Evolutionary conservation across 2,888 invertebrate genomes (phyloP), one percentile per base, ranked within the genome.

Genomic region (Phengaris alcon): DNA sequence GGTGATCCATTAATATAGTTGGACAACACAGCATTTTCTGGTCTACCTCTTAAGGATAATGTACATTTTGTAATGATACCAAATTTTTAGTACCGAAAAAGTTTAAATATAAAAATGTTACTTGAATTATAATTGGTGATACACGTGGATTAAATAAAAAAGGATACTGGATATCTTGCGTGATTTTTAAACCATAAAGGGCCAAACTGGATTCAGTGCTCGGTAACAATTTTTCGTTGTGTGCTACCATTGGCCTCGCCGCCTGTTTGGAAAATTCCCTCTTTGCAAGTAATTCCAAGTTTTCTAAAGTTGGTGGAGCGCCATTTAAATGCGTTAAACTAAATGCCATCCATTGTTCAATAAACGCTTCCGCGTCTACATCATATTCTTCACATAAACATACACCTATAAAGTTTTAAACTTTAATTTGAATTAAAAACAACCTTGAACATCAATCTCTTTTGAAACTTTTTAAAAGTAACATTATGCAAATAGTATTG

Each of bases 321-420:
- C 95, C 95, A 80, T 94, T 93, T 79, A 95, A 88, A 84, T 95
- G 90, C 54, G 96, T 95, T 76, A 96, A 90, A 81, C 95, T 95
- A 86, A 95, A 97, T 35, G 97, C 97, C 90, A 96, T 94, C 97
- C 97, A 97, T 91, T 95, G 94, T 84, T 96, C 96, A 74, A 95
- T 96, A 81, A 97, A 95, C 82, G 95, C 95, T 84, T 95, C 96
- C 59, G 96, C 95, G 79, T 94, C 94, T 74, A 96, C 88, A 81
- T 94, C 89, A 85, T 96, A 95, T 75, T 93, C 93, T 79, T 91
- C 87, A 84, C 96, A 96, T 79, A 97, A 89, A 86, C 95, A 95
- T 82, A 95, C 91, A 94, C 96, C 93, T 93, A 84, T 77, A 87
- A 87, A 85, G 82, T 87, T 85, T 83, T 83, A 82, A 84, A 81